Base-by-base conservation (phyloP, 2,888 invertebrate genomes). In the Sminthurides aquaticus region DNA sequence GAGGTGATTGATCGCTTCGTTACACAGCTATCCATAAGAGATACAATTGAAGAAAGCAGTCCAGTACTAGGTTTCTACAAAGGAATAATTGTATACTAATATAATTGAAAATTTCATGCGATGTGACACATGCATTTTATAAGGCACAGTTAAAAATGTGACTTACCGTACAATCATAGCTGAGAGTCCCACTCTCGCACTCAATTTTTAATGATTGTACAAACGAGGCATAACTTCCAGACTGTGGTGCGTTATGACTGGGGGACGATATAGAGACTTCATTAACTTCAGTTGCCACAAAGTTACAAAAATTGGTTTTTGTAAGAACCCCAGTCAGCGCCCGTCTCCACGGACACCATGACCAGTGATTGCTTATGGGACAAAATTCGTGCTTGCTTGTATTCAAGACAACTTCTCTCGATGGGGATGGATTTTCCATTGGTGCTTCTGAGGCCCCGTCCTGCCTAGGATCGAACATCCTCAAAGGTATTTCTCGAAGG, bases 321-420 rank as follows among this genome's bases (percentile, higher is more conserved):
- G 18, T 52, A 5, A 20, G 3, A 18, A 15, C 22, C 20, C 20
- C 52, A 52, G 20, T 20, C 5, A 15, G 20, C 5, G 43, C 43
- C 52, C 5, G 52, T 20, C 49, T 27, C 64, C 64, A 64, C n/a
- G 64, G 64, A 48, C 64, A 64, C 59, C 59, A 64, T 2, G 59
- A 54, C 64, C 64, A 64, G n/a, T 64, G 64, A 27, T 64, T 64
- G 5, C 5, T 28, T 2, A 64, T 49, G 18, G 64, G 64, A 59
- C 49, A 48, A 26, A 60, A 60, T 26, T 49, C 49, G 28, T 60
- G n/a, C n/a, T n/a, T n/a, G n/a, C n/a, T 57, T 27, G 3, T 8
- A 5, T 18, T 48, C 20, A 49, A n/a, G 59, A 43, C 22, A 60
- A 52, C n/a, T 24, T 52, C 24, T 60, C 43, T 58, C 1, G 28